Conservation (phyloP, 2,797 vertebrate genomes). For the Pterois miles region DNA sequence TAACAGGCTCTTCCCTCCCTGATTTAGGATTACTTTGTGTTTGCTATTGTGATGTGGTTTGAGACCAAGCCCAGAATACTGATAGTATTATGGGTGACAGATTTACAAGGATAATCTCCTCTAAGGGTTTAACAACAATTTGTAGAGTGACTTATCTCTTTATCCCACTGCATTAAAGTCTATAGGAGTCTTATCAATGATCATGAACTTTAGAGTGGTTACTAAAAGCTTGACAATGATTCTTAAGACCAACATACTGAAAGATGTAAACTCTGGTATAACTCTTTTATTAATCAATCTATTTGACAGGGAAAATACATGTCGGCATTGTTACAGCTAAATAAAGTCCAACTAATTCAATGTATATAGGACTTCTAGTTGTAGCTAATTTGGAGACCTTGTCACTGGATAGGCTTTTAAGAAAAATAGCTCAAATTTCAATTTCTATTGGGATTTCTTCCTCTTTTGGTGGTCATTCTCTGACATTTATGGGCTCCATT, state of each 20-base stretch:
- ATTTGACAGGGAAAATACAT: too few species aligned
- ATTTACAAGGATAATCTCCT: conserved; percentile 73
- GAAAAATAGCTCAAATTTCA: not conserved
- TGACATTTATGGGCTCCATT: not conserved
- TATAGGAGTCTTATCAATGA: conserved; percentile 37
- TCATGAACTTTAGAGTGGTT: conserved; percentile 16
- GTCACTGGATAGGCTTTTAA: too few species aligned
- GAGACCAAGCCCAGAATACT: conserved; percentile 45
- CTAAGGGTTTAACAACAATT: conserved; percentile 67
- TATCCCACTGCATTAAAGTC: conserved; percentile 51
- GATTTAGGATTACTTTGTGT: conserved; percentile 60
- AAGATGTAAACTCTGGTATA: not conserved
- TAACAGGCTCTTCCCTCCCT: conserved; percentile 42
- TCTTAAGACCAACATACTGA: conserved; percentile 1
- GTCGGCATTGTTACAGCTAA: too few species aligned
- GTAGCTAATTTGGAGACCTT: too few species aligned
- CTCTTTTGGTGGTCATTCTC: conserved; percentile 19
- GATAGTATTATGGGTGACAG: conserved; percentile 59
- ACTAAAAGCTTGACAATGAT: conserved; percentile 9
- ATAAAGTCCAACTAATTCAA: too few species aligned
- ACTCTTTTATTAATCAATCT: not conserved
- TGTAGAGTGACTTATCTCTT: conserved; percentile 58
- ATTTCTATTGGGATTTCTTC: not conserved
- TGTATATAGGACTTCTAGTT: too few species aligned
- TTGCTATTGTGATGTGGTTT: conserved; percentile 52